Evolutionary conservation across 2,888 invertebrate genomes (phyloP).

Genomic region (Ephialtes manifestator): DNA sequence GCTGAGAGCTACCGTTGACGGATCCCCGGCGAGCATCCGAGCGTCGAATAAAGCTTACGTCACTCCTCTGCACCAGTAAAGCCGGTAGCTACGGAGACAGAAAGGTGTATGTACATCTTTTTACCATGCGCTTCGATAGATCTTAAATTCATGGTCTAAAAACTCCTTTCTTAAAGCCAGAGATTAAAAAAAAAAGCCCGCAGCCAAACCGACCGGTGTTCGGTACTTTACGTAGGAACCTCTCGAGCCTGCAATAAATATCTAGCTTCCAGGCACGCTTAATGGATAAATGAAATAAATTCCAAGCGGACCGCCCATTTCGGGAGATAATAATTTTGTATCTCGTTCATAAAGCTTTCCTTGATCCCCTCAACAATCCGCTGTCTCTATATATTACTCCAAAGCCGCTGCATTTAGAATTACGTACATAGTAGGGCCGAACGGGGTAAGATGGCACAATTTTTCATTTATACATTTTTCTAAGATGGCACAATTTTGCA

Average conservation of each 20-base stretch:
- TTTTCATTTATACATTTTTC: too few relatives aligned
- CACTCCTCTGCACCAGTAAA: slow-evolving; percentile 36
- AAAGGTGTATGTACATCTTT: slow-evolving; percentile 8
- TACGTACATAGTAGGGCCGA: not conserved
- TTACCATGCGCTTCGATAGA: slow-evolving; percentile 8
- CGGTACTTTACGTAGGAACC: not conserved
- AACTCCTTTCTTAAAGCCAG: slow-evolving; percentile 53
- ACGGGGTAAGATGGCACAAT: not conserved
- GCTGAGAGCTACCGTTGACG: slow-evolving; percentile 75
- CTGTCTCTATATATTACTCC: not conserved
- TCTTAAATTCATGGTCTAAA: slow-evolving; percentile 63
- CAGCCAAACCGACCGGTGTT: not conserved
- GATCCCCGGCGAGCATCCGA: slow-evolving; percentile 45
- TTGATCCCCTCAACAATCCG: slow-evolving; percentile 13
- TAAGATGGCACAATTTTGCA: too few relatives aligned
- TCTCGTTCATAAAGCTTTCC: slow-evolving; percentile 56
- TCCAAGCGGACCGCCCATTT: slow-evolving; percentile 31
- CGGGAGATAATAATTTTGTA: slow-evolving; percentile 49
- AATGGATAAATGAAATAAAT: slow-evolving; percentile 66
- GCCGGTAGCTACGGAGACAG: not conserved
- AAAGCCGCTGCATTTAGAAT: slow-evolving; percentile 14
- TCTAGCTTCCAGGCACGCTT: slow-evolving; percentile 27
- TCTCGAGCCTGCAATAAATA: slow-evolving; percentile 52
- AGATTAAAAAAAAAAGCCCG: slow-evolving; percentile 33
- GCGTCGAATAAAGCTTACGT: slow-evolving; percentile 62